Conservation (phyloP, 2,113 vertebrate species). For the Corapipo altera region DNA sequence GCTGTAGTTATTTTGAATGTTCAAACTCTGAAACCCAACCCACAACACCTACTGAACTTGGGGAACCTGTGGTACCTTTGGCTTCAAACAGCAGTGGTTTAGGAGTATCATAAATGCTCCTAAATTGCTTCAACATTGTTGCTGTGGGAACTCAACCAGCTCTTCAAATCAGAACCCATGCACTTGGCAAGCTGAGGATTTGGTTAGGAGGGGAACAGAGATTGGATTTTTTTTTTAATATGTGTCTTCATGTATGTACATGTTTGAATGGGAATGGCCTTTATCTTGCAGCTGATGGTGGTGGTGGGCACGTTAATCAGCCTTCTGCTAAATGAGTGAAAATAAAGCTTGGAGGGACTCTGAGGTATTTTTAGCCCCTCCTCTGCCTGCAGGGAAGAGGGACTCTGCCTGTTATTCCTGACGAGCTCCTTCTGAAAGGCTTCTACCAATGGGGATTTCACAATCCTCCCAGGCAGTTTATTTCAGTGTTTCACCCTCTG, state of each 20-base stretch:
- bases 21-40: neutral
- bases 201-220: neutral
- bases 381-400: neutral
- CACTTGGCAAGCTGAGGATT: neutral
- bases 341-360: neutral
- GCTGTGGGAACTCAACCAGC: neutral
- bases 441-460: neutral
- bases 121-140: neutral
- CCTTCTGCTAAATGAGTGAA: neutral
- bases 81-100: neutral
- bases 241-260: fast-evolving
- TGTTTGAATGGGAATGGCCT: neutral
- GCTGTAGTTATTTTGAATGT: neutral
- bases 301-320: neutral
- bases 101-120: neutral
- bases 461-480: neutral
- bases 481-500: neutral
- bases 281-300: slow-evolving; percentile 1
- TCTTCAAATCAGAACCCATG: neutral
- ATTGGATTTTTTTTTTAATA: neutral
- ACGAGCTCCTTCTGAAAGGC: neutral
- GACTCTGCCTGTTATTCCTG: slow-evolving; percentile 1
- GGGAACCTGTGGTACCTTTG: fast-evolving
- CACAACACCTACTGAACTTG: neutral
- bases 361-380: neutral